Base-by-base conservation (phyloP, 2,113 vertebrate species). In the Meleagris gallopavo region DNA sequence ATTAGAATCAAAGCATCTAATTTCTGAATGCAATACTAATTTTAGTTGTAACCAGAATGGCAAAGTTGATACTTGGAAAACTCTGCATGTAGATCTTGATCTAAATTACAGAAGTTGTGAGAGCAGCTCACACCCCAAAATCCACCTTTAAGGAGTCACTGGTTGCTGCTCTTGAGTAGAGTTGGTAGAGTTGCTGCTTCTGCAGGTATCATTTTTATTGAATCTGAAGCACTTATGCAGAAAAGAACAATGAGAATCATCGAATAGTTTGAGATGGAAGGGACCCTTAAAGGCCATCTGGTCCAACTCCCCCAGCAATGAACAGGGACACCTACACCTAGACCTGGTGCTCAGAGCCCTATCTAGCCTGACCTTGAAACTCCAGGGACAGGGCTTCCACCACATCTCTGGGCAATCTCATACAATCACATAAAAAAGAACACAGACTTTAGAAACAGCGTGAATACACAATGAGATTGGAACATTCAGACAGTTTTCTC, bases 381-480 rank as follows among this genome's bases (percentile, higher is more conserved):
- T 54, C 27, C 52, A 30, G 14, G 14, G 15, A 54, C 5, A 25
- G 15, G 52, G 27, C 15, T 54, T 54, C 52, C 15, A 54, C 27
- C 27, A 54, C 27, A 29, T 29, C 52, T 30, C 52, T 30, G 52
- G 52, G 52, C 52, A 54, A 54, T 27, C 54, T 34, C 16, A 4
- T 32, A 60, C 4, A 21, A 60, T 43, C 30, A 34, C 43, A 66
- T 6, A 55, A 3, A 43, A 50, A 61, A 38, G 25, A 41, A 62
- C 16, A 41, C 1, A 21, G 25, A 57, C 6, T 58, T 36, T 3
- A 1, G n/a, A 34, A 57, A 38, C 2, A 38, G 4, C 30, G 22
- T 5, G 4, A 30, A 17, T 0, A 6, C 3, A 5, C 11, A 27
- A 9, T 0, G 32, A n/a, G 29, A 25, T 41, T 86, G 57, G 34